Conservation (phyloP, 2,113 vertebrate genomes). For the Atlantisia rogersi region DNA sequence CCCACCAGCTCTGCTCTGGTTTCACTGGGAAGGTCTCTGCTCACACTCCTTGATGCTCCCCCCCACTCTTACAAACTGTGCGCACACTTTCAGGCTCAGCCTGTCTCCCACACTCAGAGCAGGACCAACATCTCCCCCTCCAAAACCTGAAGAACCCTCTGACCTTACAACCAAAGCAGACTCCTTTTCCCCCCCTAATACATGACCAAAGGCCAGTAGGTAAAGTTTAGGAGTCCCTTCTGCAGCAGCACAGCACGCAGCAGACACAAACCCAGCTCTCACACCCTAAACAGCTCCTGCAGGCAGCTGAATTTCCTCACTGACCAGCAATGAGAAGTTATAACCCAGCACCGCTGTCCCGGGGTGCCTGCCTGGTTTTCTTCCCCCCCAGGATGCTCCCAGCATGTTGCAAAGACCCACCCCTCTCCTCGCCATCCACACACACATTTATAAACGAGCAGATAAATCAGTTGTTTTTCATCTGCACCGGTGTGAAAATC, state of each 20-base stretch:
- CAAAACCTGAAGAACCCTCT: background rate
- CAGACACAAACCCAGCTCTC: background rate
- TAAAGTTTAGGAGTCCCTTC: background rate
- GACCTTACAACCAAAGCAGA: background rate
- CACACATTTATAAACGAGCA: background rate
- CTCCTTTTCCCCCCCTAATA: background rate
- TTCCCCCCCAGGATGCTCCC: background rate
- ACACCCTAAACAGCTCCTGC: background rate
- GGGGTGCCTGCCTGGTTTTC: background rate
- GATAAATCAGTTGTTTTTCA: conserved; percentile 57
- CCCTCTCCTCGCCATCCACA: background rate
- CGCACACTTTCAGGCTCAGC: background rate
- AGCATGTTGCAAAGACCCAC: background rate
- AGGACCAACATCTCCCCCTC: background rate
- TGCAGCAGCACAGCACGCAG: background rate
- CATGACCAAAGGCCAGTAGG: fast-evolving
- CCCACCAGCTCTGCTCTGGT: background rate
- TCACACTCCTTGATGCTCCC: background rate
- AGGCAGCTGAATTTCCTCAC: background rate
- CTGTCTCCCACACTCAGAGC: background rate
- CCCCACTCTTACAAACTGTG: background rate
- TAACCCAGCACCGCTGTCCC: background rate
- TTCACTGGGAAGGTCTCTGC: background rate
- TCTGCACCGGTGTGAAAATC: conserved; percentile 46
- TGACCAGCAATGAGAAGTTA: background rate